Evolutionary conservation across 2,888 invertebrate species (phyloP), one percentile per base, ranked within the genome.

Genomic region (Camptogramma bilineatum): DNA sequence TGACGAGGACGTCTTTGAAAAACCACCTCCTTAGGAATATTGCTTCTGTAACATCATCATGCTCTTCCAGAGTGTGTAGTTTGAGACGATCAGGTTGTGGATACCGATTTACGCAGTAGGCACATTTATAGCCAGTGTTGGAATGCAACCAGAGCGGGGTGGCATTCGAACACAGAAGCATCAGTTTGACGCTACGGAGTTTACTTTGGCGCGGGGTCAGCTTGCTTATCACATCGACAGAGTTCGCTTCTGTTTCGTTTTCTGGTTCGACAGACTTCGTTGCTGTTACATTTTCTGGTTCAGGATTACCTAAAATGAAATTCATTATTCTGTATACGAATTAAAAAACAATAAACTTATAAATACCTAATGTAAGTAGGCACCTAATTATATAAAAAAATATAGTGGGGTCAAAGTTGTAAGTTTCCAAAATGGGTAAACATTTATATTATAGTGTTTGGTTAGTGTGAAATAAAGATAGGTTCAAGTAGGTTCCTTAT

Each of bases 161-260:
- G 0, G 85, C 85, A 52, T 85, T 87, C 0, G 86, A 80, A 42
- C 73, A 77, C 21, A 73, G 63, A 39, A 84, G 68, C 59, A 83
- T 74, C 61, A 77, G 75, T 62, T 77, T 71, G 10, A 82, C 69
- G 62, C 82, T 46, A 8, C 52, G 50, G 16, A 54, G 16, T 18
- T 46, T 48, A 10, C 34, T 84, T 4, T 58, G 24, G 10, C 50
- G 52, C 5, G 18, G 16, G 2, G 57, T 10, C 18, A 51, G 4
- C 28, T 58, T 28, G 0, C 17, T 21, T 13, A 51, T 24, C 3
- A 16, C 24, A 51, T 58, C 24, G 16, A 17, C 18, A 7, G 57
- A 58, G 17, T 21, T 18, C n/a, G 19, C 21, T 2, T 13, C 50
- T 42, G 50, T 42, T 58, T 9, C 17, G 10, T 4, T 39, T 50